Conservation (phyloP, 2,113 vertebrate genomes). For the Pampusana beccarii region DNA sequence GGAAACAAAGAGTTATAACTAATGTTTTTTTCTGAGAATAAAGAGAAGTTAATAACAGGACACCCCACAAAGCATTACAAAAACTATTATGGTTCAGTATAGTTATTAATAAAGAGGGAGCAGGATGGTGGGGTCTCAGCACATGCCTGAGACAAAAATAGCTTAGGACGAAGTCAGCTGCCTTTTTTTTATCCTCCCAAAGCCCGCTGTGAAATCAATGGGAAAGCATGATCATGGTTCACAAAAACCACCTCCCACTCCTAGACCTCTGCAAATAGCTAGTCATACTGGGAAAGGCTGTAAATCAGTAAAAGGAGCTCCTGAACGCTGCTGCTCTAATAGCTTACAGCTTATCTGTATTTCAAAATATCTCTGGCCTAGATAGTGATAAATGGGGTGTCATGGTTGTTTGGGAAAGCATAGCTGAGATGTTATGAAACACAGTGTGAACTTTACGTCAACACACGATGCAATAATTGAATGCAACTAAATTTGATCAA, state of each 20-base stretch:
- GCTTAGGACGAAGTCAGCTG: neutral
- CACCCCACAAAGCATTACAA: neutral
- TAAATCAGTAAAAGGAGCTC: slow-evolving; percentile 13
- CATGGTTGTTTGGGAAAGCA: slow-evolving; percentile 40
- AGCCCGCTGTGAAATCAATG: neutral
- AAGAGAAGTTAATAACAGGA: neutral
- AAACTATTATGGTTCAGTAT: neutral
- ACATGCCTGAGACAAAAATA: neutral
- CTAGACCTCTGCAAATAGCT: slow-evolving; percentile 23
- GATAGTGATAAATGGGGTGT: slow-evolving; percentile 75
- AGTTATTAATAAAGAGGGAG: slow-evolving; percentile 4
- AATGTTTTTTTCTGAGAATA: neutral
- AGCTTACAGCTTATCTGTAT: slow-evolving; percentile 55
- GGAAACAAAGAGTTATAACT: neutral
- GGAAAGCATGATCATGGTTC: neutral
- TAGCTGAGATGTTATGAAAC: neutral
- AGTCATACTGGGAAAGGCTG: neutral
- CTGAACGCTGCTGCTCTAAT: neutral
- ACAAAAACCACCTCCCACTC: neutral
- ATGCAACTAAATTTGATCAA: slow-evolving; percentile 58
- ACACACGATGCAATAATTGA: slow-evolving; percentile 37
- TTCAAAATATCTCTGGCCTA: slow-evolving; percentile 62
- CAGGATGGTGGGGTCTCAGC: neutral
- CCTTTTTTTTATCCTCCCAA: neutral
- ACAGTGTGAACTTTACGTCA: slow-evolving; percentile 39